A percentile compares a stretch with the other conserved stretches of the same genome.
phyloP scores from a whole-genome alignment of 2,888 invertebrate species.

The Euproctis similis region DNA sequence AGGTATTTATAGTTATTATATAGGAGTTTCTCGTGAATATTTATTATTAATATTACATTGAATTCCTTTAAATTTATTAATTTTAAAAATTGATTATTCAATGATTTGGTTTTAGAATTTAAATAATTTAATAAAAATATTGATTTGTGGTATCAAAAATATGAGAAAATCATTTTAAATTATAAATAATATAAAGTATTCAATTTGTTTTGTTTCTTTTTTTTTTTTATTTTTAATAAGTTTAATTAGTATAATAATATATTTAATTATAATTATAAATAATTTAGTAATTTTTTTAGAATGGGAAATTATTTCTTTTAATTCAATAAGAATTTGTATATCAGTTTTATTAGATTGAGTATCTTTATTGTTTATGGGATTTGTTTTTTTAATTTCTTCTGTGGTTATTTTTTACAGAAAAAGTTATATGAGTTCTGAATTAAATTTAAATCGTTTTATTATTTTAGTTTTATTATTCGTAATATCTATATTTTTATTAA shows the following conservation, averaged over 20 bases:
- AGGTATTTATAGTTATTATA: slow-evolving; percentile 66
- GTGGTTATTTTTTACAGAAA: slow-evolving; percentile 79
- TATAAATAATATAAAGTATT: slow-evolving; percentile 53
- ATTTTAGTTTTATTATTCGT: slow-evolving; percentile 80
- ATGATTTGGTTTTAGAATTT: slow-evolving; percentile 74
- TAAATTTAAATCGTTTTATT: slow-evolving; percentile 79
- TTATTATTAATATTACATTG: slow-evolving; percentile 78
- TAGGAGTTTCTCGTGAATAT: slow-evolving; percentile 71
- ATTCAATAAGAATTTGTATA: slow-evolving; percentile 63
- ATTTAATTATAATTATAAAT: slow-evolving; percentile 71
- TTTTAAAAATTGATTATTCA: slow-evolving; percentile 72
- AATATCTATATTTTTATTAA: slow-evolving; percentile 79
- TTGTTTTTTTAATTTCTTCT: slow-evolving; percentile 76
- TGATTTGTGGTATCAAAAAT: slow-evolving; percentile 81
- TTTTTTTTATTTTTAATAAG: slow-evolving; percentile 62
- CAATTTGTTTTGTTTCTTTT: slow-evolving; percentile 71
- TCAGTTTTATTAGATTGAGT: slow-evolving; percentile 79
- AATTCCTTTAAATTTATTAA: slow-evolving; percentile 77
- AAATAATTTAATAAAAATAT: slow-evolving; percentile 81
- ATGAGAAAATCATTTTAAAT: slow-evolving; percentile 69
- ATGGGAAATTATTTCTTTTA: slow-evolving; percentile 70
- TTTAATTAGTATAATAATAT: slow-evolving; percentile 53
- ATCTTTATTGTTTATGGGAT: slow-evolving; percentile 77
- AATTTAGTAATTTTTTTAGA: slow-evolving; percentile 72
- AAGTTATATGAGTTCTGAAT: slow-evolving; percentile 77